Conservation (phyloP, 2,113 vertebrate genomes). For the Scomber scombrus region DNA sequence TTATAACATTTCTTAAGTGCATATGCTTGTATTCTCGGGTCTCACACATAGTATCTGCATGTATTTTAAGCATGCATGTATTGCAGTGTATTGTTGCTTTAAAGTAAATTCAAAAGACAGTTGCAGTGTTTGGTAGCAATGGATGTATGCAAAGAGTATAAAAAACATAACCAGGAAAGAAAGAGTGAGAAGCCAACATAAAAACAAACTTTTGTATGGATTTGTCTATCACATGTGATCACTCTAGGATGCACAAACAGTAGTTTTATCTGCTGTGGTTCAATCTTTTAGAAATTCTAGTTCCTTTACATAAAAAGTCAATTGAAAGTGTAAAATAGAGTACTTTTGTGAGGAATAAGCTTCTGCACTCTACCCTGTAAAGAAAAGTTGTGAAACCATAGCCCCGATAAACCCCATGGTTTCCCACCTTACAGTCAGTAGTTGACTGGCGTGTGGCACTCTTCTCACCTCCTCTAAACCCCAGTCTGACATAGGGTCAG, state of each 20-base stretch:
- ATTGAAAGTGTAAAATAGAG: background rate
- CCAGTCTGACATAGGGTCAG: conserved; percentile 73
- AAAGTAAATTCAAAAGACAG: too few relatives aligned
- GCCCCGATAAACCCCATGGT: conserved; percentile 30
- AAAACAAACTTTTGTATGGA: background rate
- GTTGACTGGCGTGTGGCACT: conserved; percentile 58
- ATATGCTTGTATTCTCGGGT: background rate
- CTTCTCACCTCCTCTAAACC: conserved; percentile 61
- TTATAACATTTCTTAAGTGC: background rate
- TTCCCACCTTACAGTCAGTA: conserved; percentile 45
- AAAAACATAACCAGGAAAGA: background rate
- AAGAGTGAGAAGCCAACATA: background rate
- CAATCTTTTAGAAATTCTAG: background rate
- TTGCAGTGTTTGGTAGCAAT: background rate
- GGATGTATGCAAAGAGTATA: background rate
- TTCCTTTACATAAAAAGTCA: background rate
- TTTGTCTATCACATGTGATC: too few relatives aligned
- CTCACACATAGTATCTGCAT: background rate
- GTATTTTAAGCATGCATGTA: background rate
- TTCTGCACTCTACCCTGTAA: conserved; percentile 13
- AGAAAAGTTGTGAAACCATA: conserved; percentile 47
- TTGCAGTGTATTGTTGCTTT: background rate
- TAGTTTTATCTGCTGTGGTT: background rate
- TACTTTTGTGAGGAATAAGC: background rate
- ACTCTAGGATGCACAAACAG: too few relatives aligned